Conservation (phyloP, 2,888 invertebrate species). For the Athalia cordata region DNA sequence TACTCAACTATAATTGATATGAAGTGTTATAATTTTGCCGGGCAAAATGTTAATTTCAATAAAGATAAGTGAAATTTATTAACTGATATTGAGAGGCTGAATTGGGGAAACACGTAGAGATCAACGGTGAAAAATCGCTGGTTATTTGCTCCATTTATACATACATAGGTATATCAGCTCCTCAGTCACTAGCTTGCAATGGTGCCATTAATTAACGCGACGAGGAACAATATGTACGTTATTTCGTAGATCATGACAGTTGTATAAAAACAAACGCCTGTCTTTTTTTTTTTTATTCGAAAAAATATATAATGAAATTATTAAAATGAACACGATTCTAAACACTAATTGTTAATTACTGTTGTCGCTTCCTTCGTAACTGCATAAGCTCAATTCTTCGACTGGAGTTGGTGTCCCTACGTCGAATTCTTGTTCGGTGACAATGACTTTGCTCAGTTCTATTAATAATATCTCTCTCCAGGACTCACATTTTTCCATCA, state of each 20-base stretch:
- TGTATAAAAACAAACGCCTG: slow-evolving; percentile 18
- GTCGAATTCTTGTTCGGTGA: slow-evolving; percentile 43
- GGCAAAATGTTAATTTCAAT: slow-evolving; percentile 1
- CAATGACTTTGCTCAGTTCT: slow-evolving; percentile 49
- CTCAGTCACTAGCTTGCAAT: slow-evolving; percentile 4
- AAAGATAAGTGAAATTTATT: not conserved
- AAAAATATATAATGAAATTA: not conserved
- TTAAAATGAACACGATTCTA: slow-evolving; percentile 2
- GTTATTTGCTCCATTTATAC: too few species aligned
- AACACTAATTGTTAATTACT: slow-evolving; percentile 1
- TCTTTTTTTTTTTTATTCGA: slow-evolving; percentile 32
- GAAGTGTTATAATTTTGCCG: not conserved
- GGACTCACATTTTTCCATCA: slow-evolving; percentile 46
- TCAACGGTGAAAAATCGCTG: too few species aligned
- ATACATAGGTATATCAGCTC: not conserved
- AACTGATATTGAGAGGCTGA: not conserved
- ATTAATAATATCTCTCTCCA: slow-evolving; percentile 48
- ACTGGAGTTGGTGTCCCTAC: slow-evolving; percentile 5
- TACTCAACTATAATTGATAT: not conserved
- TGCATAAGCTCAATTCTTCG: slow-evolving; percentile 29
- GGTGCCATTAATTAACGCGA: slow-evolving; percentile 10
- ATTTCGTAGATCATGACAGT: slow-evolving; percentile 8
- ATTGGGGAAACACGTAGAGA: too few species aligned
- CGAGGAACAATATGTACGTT: slow-evolving; percentile 15
- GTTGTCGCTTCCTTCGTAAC: slow-evolving; percentile 20